phyloP scores from a whole-genome alignment of 2,797 vertebrate species.

The Sciaenops ocellatus region DNA sequence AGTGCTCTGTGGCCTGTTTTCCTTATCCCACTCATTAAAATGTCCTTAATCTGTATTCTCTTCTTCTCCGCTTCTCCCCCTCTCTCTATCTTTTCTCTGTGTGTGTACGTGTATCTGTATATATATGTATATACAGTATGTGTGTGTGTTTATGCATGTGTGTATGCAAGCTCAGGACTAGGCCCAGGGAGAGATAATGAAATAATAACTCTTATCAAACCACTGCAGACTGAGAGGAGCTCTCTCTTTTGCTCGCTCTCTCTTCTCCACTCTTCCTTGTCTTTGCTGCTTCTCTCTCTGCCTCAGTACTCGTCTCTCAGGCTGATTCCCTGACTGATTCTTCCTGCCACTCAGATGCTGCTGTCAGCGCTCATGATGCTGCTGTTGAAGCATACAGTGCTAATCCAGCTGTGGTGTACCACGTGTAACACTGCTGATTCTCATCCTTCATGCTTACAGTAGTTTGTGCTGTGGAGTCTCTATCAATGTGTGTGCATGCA shows the following conservation, averaged over 20 bases:
- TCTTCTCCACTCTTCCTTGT: constrained; percentile 58
- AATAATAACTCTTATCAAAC: constrained; percentile 87
- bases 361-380: constrained; percentile 41
- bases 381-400: constrained; percentile 35
- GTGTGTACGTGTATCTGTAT: constrained; percentile 47
- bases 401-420: constrained; percentile 64
- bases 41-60: constrained; percentile 74
- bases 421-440: constrained; percentile 9
- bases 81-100: constrained; percentile 33
- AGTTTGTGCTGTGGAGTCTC: constrained; percentile 21
- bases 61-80: constrained; percentile 3
- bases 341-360: constrained; percentile 63
- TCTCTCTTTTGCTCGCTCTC: constrained; percentile 59
- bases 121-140: constrained; percentile 23
- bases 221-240: constrained; percentile 79
- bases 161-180: constrained; percentile 73
- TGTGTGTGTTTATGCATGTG: constrained; percentile 47
- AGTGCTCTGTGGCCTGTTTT: constrained; percentile 70
- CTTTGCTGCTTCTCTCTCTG: constrained; percentile 58
- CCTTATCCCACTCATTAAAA: constrained; percentile 68
- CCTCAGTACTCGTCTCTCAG: constrained; percentile 66
- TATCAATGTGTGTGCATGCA: constrained; percentile 18
- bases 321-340: constrained; percentile 72
- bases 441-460: constrained; percentile 22
- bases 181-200: constrained; percentile 82